These are phyloP conservation scores for Micropterix aruncella DNA, from an alignment of 2,888 invertebrate genomes.

Conservation along the genomic window DNA sequence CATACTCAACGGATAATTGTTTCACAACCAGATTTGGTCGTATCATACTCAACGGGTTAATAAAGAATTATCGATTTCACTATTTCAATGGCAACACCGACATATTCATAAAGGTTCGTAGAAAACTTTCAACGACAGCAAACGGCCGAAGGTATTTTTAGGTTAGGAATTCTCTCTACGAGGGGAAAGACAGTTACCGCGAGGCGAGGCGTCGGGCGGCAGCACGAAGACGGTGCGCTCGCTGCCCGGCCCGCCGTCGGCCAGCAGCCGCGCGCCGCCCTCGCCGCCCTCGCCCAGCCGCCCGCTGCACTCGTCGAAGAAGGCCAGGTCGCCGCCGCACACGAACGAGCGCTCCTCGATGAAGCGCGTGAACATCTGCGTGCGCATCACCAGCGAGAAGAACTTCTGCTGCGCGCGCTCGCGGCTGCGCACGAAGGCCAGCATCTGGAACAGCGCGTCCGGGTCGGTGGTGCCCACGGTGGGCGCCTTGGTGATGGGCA, in stretches of 20 bases:
- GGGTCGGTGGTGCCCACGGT: slow-evolving; percentile 92
- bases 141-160: too few species aligned
- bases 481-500: slow-evolving; percentile 89
- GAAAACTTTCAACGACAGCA: too few species aligned
- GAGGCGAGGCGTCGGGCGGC: slow-evolving; percentile 67
- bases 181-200: too few species aligned
- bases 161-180: too few species aligned
- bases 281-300: slow-evolving; percentile 38
- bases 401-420: slow-evolving; percentile 81
- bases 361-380: slow-evolving; percentile 96
- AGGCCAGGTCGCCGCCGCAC: slow-evolving; percentile 91
- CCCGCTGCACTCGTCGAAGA: slow-evolving; percentile 96
- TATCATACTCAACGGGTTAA: too few species aligned
- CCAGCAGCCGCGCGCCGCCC: slow-evolving; percentile 52
- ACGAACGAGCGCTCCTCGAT: slow-evolving; percentile 98
- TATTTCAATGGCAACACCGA: too few species aligned
- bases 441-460: slow-evolving; percentile 86
- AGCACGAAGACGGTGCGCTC: slow-evolving; percentile 92
- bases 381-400: slow-evolving; percentile 77
- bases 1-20: too few species aligned
- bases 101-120: too few species aligned
- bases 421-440: slow-evolving; percentile 74
- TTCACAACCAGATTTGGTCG: too few species aligned
- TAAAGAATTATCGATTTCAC: too few species aligned
- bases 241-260: slow-evolving; percentile 62